Conservation (phyloP, 2,113 vertebrate species). For the Engraulis encrasicolus region DNA sequence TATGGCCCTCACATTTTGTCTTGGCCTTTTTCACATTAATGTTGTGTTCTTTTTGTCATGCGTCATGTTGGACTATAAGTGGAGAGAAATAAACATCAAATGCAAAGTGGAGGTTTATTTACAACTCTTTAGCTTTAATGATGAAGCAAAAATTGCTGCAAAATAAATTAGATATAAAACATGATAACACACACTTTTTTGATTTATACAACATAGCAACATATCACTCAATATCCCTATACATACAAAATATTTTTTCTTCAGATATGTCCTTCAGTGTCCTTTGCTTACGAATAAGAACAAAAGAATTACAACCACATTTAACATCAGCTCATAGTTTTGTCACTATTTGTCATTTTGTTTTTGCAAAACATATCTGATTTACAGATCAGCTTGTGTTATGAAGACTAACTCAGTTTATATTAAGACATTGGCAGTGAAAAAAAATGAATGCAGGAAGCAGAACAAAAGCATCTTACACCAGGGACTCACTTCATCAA, state of each 20-base stretch:
- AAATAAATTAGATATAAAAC: slow-evolving; percentile 85
- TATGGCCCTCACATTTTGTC: slow-evolving; percentile 11
- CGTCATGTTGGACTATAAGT: background rate
- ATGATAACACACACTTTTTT: slow-evolving; percentile 74
- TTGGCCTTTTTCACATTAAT: background rate
- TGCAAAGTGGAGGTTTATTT: slow-evolving; percentile 36
- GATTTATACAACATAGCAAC: slow-evolving; percentile 73
- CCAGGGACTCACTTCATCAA: slow-evolving; percentile 6
- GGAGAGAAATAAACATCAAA: background rate
- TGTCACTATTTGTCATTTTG: slow-evolving; percentile 18
- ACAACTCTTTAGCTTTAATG: slow-evolving; percentile 77
- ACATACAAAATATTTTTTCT: slow-evolving; percentile 58
- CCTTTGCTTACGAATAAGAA: slow-evolving; percentile 31
- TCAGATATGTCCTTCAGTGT: slow-evolving; percentile 48
- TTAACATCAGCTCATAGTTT: slow-evolving; percentile 20
- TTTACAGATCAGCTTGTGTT: slow-evolving; percentile 17
- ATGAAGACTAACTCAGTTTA: slow-evolving; percentile 8
- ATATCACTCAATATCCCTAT: slow-evolving; percentile 56
- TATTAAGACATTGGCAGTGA: slow-evolving; percentile 4
- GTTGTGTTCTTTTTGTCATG: slow-evolving; percentile 9
- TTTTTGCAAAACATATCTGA: slow-evolving; percentile 3
- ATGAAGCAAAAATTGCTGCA: slow-evolving; percentile 77
- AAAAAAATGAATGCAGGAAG: slow-evolving; percentile 12
- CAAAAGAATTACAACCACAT: slow-evolving; percentile 29
- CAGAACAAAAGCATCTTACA: slow-evolving; percentile 15